These are phyloP conservation scores for Lomographa bimaculata DNA, from an alignment of 2,888 invertebrate species.

Conservation along the genomic window DNA sequence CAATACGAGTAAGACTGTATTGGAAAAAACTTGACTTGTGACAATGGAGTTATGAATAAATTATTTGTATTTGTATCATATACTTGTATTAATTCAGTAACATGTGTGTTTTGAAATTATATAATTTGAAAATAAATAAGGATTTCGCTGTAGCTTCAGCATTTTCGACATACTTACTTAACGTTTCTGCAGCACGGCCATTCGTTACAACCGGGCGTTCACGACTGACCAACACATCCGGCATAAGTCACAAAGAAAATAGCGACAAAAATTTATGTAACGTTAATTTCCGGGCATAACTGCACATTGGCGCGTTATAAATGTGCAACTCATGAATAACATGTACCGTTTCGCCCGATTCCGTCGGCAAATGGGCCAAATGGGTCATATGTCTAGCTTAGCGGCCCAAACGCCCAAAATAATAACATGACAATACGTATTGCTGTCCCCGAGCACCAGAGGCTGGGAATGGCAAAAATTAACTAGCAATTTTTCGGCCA, in stretches of 20 bases:
- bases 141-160: too few relatives aligned
- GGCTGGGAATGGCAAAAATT: conserved; percentile 26
- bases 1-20: too few relatives aligned
- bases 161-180: too few relatives aligned
- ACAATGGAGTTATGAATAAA: too few relatives aligned
- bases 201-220: conserved; percentile 16
- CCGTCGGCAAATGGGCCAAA: conserved; percentile 75
- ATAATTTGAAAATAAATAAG: too few relatives aligned
- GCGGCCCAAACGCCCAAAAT: conserved; percentile 72
- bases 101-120: too few relatives aligned
- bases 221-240: conserved; percentile 22
- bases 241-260: conserved; percentile 26
- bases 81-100: too few relatives aligned
- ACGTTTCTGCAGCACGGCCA: too few relatives aligned
- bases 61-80: too few relatives aligned
- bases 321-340: conserved; percentile 69
- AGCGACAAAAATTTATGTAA: conserved; percentile 40
- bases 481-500: conserved; percentile 29
- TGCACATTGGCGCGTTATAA: conserved; percentile 64
- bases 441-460: conserved; percentile 29
- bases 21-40: too few relatives aligned
- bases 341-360: conserved; percentile 63
- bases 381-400: conserved; percentile 77
- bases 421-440: conserved; percentile 73
- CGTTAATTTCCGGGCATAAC: conserved; percentile 59